Base-by-base conservation (phyloP, 2,797 vertebrate genomes). In the Telmatherina bonti region DNA sequence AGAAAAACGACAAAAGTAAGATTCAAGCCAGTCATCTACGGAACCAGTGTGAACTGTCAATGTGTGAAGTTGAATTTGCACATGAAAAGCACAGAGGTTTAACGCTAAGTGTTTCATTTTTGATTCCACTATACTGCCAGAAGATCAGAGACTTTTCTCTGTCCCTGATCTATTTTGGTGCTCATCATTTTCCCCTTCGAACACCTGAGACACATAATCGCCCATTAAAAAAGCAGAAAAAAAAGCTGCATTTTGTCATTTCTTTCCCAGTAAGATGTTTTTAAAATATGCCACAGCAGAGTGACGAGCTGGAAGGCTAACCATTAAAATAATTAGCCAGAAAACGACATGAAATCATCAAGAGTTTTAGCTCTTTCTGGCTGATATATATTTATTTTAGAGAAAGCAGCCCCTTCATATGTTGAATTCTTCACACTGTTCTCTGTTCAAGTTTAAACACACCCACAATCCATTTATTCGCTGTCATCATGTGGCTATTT, bases 91-190 rank as follows among this genome's bases (percentile, higher is more conserved):
- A 5, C 70, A 63, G 76, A 66, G 81, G 83, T 88, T 92, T 90
- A 93, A 88, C 85, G 54, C 88, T 85, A 93, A 91, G 85, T 83
- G 78, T 89, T 93, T 93, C 78, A 92, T 91, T 90, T 89, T 93
- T 88, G 82, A 90, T 90, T 88, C 78, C 80, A 72, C 73, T 64
- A 67, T 79, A 79, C 82, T 85, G 78, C 78, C 71, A 84, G 73
- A 86, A 87, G 91, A 94, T 94, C 91, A 92, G 89, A 94, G 88
- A 78, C 60, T 62, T 79, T 76, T 69, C 70, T 73, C 62, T 86
- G 82, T 81, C 76, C 83, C 80, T 88, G 87, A 93, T 94, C 93
- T 94, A 94, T 93, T 94, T 93, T 90, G 75, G 92, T 88, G 81
- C 90, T 88, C 85, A 87, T 93, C 92, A 92, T 86, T 84, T 80